Conservation (phyloP, 2,888 invertebrate genomes). For the Torymus aiolomorphi region DNA sequence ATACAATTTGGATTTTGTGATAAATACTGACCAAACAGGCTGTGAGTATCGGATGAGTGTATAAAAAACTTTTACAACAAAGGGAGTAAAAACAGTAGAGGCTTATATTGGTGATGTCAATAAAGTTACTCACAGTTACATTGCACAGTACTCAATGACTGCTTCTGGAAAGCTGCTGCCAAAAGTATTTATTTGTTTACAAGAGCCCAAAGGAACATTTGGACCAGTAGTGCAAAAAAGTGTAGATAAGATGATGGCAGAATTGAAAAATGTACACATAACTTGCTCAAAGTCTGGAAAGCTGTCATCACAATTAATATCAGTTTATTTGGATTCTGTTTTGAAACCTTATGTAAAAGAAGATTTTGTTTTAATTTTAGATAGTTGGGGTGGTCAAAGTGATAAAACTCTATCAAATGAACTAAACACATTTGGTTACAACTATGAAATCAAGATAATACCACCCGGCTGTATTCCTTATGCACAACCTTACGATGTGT, state of each 20-base stretch:
- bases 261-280: conserved; percentile 16
- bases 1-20: conserved; percentile 53
- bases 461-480: too few relatives aligned
- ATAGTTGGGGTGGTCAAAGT: conserved; percentile 31
- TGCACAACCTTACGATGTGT: too few relatives aligned
- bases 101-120: conserved; percentile 27
- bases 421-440: not conserved
- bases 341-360: conserved; percentile 1
- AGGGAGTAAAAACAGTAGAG: not conserved
- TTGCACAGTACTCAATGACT: conserved; percentile 51
- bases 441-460: not conserved
- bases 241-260: conserved; percentile 26
- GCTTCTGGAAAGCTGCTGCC: conserved; percentile 47
- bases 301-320: conserved; percentile 36
- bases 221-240: conserved; percentile 40
- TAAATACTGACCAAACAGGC: conserved; percentile 55
- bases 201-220: conserved; percentile 38
- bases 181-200: conserved; percentile 37
- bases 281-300: conserved; percentile 53
- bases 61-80: not conserved
- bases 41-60: conserved; percentile 31
- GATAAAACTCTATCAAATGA: not conserved
- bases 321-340: too few relatives aligned
- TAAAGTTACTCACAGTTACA: conserved; percentile 52
- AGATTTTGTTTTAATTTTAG: conserved; percentile 20